Evolutionary conservation across 2,888 invertebrate genomes (phyloP), one percentile per base, ranked within the genome.

Genomic region (Drosophila subsilvestris): DNA sequence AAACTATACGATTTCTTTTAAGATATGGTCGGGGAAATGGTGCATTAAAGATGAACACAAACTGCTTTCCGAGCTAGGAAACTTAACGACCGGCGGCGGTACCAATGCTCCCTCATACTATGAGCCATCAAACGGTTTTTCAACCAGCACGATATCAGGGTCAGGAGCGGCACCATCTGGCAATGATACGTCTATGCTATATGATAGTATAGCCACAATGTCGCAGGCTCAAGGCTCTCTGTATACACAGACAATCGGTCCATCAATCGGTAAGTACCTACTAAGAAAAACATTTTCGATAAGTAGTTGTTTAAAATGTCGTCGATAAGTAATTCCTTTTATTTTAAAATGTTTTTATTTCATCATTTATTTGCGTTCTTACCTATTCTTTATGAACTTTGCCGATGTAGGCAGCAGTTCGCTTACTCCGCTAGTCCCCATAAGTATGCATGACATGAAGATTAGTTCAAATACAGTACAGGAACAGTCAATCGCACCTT

Each of bases 1-100:
- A 14, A 45, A 22, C 8, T n/a, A 49, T 27, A 25, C 1, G 1
- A 56, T 43, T 42, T 3, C 22, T 8, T 53, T 59, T 1, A 12
- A 97, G 97, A 95, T 97, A 75, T 97, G 97, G 94, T 96, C 97
- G 76, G 95, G 95, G 75, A 97, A 97, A 93, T 97, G 97, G 97
- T 96, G 96, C 92, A 95, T 97, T 90, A 97, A 97, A 92, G 97
- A 97, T 92, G 97, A 97, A 91, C 97, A 97, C 93, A 97, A 97
- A 93, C 93, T 97, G 56, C 93, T 97, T 75, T 96, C 96, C 53
- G 97, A 97, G 91, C 93, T 97, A 51, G 96, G 96, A 29, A 94
- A 94, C 76, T 93, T 93, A 44, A 93, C 93, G 55, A 92, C 93
- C 60, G 93, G 81, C 60, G 93, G 82, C 67, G 81, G 82, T 8